Evolutionary conservation across 1,140 invertebrate species (phyloP), one percentile per base, ranked within the genome.

Genomic region (Euura lappo): DNA sequence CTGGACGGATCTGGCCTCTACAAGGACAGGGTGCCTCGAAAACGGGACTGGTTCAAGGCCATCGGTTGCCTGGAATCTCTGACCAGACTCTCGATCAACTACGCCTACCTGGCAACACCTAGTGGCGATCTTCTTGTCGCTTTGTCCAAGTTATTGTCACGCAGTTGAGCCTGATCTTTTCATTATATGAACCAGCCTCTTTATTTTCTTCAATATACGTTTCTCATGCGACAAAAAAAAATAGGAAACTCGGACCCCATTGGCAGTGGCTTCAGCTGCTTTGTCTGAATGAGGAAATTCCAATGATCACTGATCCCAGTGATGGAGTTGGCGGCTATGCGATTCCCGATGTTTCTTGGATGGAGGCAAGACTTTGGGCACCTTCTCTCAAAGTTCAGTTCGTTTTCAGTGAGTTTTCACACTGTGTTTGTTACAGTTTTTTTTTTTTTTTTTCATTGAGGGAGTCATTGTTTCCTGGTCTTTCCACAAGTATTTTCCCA

Each of bases 81-180:
- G 45, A 76, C 76, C 11, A 79, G 72, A 1, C 68, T 79, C 10
- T 77, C 77, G 0, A 65, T 79, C 65, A 79, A 79, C 47, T 78
- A 78, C 28, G 68, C 74, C 8, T 78, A 79, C 42, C 76, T 79
- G 71, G 78, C 78, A 2, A 79, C 75, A 69, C 75, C 78, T 11
- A 75, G 69, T 5, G 78, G 75, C 44, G 77, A 79, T 72, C 68
- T 79, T 5, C 77, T 79, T 44, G 47, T 78, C 69, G 60, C 42
- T 72, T 71, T 79, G 42, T 69, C 78, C 44, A 78, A 76, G 78
- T 79, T 73, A 6, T 68, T 72, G 60, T 2, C 42, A 11, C 45
- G 13, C 51, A n/a, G 5, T n/a, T 60, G 8, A 11, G 5, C 3
- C 2, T 4, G 6, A 6, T 11, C 3, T 4, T 3, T 8, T 5